phyloP scores from a whole-genome alignment of 2,113 vertebrate genomes.

The Dipodomys spectabilis region DNA sequence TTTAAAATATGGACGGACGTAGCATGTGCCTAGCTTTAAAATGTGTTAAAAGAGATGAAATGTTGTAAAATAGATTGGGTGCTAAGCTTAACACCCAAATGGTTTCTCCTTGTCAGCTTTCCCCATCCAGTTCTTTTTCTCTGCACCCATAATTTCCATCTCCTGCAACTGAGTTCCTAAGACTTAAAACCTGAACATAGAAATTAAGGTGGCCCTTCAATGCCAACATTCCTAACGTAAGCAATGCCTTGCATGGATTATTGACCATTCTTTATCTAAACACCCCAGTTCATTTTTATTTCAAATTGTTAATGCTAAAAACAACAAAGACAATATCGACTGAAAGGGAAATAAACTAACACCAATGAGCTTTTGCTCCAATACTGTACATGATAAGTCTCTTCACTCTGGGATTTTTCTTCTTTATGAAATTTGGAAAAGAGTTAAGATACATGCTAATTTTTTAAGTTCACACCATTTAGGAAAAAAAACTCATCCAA shows the following conservation, averaged over 20 bases:
- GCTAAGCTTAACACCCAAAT: slow-evolving; percentile 34
- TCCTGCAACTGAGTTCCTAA: not conserved
- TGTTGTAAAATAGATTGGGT: not conserved
- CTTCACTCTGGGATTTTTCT: slow-evolving; percentile 65
- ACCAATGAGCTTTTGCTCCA: not conserved
- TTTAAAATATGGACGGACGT: not conserved
- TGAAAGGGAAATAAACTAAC: slow-evolving; percentile 9
- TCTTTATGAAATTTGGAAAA: slow-evolving; percentile 80
- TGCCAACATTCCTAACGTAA: not conserved
- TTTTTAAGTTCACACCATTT: slow-evolving; percentile 87
- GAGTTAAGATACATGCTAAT: slow-evolving; percentile 83
- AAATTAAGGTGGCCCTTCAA: not conserved
- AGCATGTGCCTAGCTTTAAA: not conserved
- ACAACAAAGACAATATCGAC: slow-evolving; percentile 38
- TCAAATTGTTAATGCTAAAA: slow-evolving; percentile 13
- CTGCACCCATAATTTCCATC: not conserved
- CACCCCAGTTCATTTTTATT: not conserved
- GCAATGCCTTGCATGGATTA: not conserved
- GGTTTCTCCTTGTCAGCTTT: not conserved
- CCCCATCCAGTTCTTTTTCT: not conserved
- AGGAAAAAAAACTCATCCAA: slow-evolving; percentile 85
- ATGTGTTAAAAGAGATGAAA: slow-evolving; percentile 11
- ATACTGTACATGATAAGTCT: slow-evolving; percentile 59
- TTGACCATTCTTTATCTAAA: slow-evolving; percentile 17
- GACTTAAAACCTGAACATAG: not conserved